Evolutionary conservation across 2,888 invertebrate genomes (phyloP).

Genomic region (Philaethria dido): DNA sequence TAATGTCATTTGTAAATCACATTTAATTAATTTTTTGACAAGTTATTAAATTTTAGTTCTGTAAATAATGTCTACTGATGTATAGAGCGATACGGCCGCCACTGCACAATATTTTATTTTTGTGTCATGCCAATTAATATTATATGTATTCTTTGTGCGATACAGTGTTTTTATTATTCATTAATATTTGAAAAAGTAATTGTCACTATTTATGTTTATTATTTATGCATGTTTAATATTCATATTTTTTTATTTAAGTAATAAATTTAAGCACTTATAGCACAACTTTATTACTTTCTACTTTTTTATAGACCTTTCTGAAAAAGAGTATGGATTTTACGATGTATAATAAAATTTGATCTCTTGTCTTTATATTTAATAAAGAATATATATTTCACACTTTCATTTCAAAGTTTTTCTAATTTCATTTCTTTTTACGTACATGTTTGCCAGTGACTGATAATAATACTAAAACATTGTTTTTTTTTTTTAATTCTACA

Average conservation of each 20-base stretch:
- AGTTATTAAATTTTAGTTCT: not conserved
- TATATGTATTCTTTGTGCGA: too few species aligned
- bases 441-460: too few species aligned
- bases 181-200: not conserved
- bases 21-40: not conserved
- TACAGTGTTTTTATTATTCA: too few species aligned
- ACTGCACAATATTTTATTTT: too few species aligned
- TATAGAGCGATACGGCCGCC: too few species aligned
- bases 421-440: too few species aligned
- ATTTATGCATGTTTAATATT: slow-evolving; percentile 8
- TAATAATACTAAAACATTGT: too few species aligned
- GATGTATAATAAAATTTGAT: too few species aligned
- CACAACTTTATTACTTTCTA: not conserved
- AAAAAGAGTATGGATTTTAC: not conserved
- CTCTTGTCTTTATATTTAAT: too few species aligned
- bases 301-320: not conserved
- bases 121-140: too few species aligned
- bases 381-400: not conserved
- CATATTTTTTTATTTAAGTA: too few species aligned
- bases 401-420: not conserved
- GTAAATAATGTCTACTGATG: not conserved
- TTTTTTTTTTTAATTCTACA: slow-evolving; percentile 45
- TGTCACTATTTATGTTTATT: not conserved
- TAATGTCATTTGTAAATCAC: not conserved
- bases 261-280: not conserved